Evolutionary conservation across 2,888 invertebrate species (phyloP), one percentile per base, ranked within the genome.

Genomic region (Perdita meconis): DNA sequence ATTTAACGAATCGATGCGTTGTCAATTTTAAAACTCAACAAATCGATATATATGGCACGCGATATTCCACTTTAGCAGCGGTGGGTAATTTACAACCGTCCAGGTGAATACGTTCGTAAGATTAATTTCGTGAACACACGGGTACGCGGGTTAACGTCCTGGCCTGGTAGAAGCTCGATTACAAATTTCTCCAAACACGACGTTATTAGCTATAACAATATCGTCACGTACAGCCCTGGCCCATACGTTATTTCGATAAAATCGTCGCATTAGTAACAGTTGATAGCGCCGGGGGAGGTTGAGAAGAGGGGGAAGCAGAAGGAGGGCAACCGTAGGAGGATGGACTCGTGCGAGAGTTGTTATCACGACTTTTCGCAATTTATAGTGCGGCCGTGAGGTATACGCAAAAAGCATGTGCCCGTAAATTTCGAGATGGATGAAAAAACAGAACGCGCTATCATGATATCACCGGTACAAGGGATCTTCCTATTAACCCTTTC

Each of bases 341-440:
- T 73, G 77, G 74, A 80, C 78, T 79, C 72, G 73, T 51, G 69
- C 68, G 44, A 73, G 74, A 74, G 74, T 80, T 70, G 71, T 81
- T 80, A 82, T 81, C 81, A 68, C 67, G 73, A 70, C 67, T 72
- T 57, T 72, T 56, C 70, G 72, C 82, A 75, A 81, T 82, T 82
- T 82, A 82, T 82, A 78, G 74, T 61, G 53, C 65, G 44, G 65
- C 69, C 59, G 67, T 67, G 81, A 76, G 80, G 64, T 78, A 81
- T 78, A 78, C 78, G 78, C 70, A 78, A 78, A 78, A 78, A 74
- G 81, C 78, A 81, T 68, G 74, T 56, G 38, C 71, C 72, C 78
- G 81, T 82, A 82, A 82, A 82, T 81, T 78, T 55, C 44, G 34
- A 42, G 42, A n/a, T 6, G 71, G 30, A 16, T 50, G 40, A 38